Base-by-base conservation (phyloP, 2,888 invertebrate species). In the Plagodis dolabraria region DNA sequence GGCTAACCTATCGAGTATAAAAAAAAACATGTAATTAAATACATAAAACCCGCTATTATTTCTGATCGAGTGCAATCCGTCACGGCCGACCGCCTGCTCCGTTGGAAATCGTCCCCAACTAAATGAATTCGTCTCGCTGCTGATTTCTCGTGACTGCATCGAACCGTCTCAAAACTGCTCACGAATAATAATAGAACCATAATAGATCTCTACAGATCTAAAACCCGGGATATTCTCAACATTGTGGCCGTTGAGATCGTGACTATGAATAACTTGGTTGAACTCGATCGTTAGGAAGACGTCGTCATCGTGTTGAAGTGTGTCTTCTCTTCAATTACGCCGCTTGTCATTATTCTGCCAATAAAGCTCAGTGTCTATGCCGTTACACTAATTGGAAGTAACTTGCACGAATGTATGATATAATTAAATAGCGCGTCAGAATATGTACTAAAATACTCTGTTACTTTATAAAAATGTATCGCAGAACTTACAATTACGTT, bases 51-150 rank as follows among this genome's bases (percentile, higher is more conserved):
- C 72, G 61, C 76, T 43, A 12, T 43, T 7, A 43, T 79, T 78
- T 74, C 74, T 38, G 76, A 75, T 77, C 75, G 75, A 69, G 65
- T 73, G 79, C 80, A 80, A 83, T 82, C 80, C 56, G 83, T 80
- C 74, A 81, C 80, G 81, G 76, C 75, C 76, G 76, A 79, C 71
- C 71, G 68, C 64, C 67, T 71, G 68, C 78, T 81, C 70, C 75
- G 70, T 80, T 82, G 73, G 80, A 81, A 82, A 85, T 77, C 78
- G 77, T 80, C 78, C 68, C 74, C 74, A 70, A 73, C 76, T 70
- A 78, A 77, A 87, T 87, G 71, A 68, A 86, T 88, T 88, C 70
- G 87, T 75, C 74, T 76, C 80, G 77, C 40, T 56, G 58, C 68
- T 51, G 62, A 61, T 64, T 65, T 64, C 64, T 64, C 63, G 69